Percentiles rank a stretch among this genome's conserved stretches.
Conservation (phyloP, 2,797 vertebrate species). For the Yasuhikotakia modesta region DNA sequence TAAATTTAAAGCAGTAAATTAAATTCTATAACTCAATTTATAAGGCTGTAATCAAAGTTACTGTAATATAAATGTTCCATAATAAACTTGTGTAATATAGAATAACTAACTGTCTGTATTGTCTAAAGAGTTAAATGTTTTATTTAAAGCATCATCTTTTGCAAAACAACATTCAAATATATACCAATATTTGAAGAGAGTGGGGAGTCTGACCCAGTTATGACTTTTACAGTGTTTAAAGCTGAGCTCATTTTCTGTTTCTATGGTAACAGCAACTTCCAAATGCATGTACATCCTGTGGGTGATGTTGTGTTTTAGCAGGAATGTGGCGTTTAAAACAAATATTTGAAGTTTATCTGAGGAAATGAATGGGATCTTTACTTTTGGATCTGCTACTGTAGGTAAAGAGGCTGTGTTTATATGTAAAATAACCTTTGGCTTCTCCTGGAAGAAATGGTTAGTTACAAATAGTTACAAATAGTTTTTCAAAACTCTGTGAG, state of each 20-base stretch:
- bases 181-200: no score
- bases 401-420: background rate
- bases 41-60: no score
- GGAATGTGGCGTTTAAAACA: background rate
- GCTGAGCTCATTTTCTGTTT: background rate
- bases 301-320: background rate
- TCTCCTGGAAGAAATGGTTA: background rate
- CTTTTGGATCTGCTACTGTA: background rate
- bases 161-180: no score
- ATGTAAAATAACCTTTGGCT: background rate
- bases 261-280: background rate
- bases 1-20: no score
- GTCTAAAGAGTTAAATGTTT: no score
- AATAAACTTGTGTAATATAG: no score
- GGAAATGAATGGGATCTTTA: conserved; percentile 10
- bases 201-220: background rate
- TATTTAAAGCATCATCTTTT: no score
- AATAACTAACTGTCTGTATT: no score
- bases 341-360: background rate
- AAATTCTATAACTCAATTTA: no score
- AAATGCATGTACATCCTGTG: background rate
- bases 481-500: background rate
- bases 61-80: no score
- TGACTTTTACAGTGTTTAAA: background rate
- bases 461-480: no score